Evolutionary conservation across 92 coral and sea anemone species (phyloP).

Genomic region (Porites rus): DNA sequence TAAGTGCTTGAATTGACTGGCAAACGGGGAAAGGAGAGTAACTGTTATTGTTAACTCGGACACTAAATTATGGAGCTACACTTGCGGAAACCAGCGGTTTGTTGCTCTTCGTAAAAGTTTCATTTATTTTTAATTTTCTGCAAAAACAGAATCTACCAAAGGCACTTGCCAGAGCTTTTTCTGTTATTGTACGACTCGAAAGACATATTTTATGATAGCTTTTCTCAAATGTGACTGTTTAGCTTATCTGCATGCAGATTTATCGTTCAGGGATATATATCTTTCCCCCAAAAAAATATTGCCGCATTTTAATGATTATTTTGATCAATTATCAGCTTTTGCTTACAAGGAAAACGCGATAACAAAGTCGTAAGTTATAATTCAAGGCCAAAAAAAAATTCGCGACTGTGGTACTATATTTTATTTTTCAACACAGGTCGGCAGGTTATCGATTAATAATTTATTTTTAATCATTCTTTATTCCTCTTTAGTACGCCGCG

Average conservation of each 20-base stretch:
- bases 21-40: no score
- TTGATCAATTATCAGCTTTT: not conserved
- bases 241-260: not conserved
- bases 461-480: conserved; percentile 23
- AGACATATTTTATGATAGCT: not conserved
- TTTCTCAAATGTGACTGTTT: not conserved
- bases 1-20: no score
- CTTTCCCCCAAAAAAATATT: no score
- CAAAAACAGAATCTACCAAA: no score
- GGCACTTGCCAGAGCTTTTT: not conserved
- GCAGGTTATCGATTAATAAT: conserved; percentile 21
- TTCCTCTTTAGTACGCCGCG: not conserved
- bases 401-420: not conserved
- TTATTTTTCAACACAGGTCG: not conserved
- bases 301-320: no score
- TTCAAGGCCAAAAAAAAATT: no score
- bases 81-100: no score
- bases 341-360: not conserved
- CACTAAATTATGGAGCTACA: no score
- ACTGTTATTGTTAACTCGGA: no score
- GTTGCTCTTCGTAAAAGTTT: no score
- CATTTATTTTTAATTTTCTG: not conserved
- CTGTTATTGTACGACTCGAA: not conserved
- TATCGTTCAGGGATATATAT: no score
- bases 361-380: not conserved